phyloP scores from a whole-genome alignment of 1,140 invertebrate genomes.

The Euschistus heros region DNA sequence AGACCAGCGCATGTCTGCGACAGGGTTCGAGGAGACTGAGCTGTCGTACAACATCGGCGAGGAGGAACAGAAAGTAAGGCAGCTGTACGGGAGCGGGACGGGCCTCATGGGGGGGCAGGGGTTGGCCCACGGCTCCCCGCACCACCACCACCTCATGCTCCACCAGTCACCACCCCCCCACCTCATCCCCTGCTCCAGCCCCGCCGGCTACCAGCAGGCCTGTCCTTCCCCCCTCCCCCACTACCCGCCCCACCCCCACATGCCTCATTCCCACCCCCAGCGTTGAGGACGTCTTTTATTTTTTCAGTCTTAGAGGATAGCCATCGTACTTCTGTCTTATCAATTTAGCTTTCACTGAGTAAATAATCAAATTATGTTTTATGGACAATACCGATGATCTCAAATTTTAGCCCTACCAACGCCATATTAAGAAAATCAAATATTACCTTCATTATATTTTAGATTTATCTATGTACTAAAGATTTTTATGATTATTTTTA shows the following conservation, averaged over 20 bases:
- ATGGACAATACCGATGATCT: too few relatives aligned
- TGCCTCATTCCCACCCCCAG: constrained; percentile 55
- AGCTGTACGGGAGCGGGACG: constrained; percentile 68
- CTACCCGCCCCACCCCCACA: constrained; percentile 44
- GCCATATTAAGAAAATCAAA: too few relatives aligned
- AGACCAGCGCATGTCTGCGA: constrained; percentile 95
- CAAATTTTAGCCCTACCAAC: too few relatives aligned
- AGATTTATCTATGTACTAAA: too few relatives aligned
- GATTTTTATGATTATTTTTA: too few relatives aligned
- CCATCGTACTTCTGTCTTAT: too few relatives aligned
- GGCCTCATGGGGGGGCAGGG: constrained; percentile 47
- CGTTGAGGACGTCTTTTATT: constrained; percentile 37
- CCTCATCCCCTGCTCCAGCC: constrained; percentile 48
- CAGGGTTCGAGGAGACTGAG: constrained; percentile 96
- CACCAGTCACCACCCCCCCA: constrained; percentile 46
- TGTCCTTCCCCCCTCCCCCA: constrained; percentile 49
- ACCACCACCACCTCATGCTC: constrained; percentile 35
- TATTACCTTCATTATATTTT: too few relatives aligned
- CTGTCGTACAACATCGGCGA: constrained; percentile 91
- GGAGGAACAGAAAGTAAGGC: constrained; percentile 92
- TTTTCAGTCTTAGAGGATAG: neutral
- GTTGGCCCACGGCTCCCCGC: constrained; percentile 36
- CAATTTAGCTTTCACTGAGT: too few relatives aligned
- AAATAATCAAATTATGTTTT: too few relatives aligned
- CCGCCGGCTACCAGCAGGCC: constrained; percentile 43